phyloP scores from a whole-genome alignment of 2,888 invertebrate genomes.

The Exocentrus adspersus region DNA sequence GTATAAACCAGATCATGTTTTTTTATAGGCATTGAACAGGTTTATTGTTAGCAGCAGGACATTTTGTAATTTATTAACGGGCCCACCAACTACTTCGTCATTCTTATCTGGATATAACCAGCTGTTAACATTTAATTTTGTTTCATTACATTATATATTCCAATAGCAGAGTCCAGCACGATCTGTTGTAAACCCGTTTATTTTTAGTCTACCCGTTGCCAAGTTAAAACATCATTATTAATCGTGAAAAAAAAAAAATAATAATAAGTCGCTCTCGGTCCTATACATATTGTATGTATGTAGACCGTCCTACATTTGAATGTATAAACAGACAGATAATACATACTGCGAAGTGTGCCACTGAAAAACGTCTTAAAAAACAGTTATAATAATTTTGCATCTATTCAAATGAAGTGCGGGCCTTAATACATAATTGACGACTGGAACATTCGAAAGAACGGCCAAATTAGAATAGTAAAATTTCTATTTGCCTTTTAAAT shows the following conservation, averaged over 20 bases:
- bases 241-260: not conserved
- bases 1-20: not conserved
- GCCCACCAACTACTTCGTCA: not conserved
- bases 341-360: not conserved
- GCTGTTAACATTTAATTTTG: not conserved
- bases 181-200: not conserved
- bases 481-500: slow-evolving; percentile 17
- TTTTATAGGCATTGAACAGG: not conserved
- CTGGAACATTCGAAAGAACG: not conserved
- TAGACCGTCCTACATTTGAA: not conserved
- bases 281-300: not conserved
- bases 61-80: not conserved
- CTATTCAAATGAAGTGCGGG: slow-evolving; percentile 3
- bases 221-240: not conserved
- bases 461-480: slow-evolving; percentile 9
- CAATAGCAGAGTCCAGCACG: not conserved
- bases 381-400: slow-evolving; percentile 17
- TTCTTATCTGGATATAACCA: not conserved
- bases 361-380: slow-evolving; percentile 2
- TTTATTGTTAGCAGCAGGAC: not conserved
- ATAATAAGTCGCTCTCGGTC: not conserved
- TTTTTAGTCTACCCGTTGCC: not conserved
- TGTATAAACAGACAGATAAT: not conserved
- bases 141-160: slow-evolving; percentile 5
- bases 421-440: slow-evolving; percentile 16